Evolutionary conservation across 1,140 invertebrate genomes (phyloP).

Genomic region (Drosophila burlai): DNA sequence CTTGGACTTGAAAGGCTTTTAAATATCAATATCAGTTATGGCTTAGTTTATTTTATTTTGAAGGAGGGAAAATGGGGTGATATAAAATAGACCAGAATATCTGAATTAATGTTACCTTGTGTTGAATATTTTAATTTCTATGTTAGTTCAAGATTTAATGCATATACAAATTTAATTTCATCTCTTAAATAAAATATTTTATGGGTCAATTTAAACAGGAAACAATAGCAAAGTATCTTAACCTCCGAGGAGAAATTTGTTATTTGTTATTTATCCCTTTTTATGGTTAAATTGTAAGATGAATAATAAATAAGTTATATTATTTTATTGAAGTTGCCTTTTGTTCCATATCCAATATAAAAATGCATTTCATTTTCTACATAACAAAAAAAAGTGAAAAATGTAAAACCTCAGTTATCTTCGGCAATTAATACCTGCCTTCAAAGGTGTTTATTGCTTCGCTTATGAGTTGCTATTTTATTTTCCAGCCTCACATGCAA

Average conservation of each 20-base stretch:
- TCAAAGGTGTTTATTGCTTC: constrained; percentile 16
- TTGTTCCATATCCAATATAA: no score
- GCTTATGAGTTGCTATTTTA: constrained; percentile 21
- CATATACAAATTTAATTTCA: neutral
- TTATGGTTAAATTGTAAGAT: no score
- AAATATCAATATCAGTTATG: constrained; percentile 1
- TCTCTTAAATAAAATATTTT: neutral
- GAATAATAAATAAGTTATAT: no score
- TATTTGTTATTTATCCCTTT: no score
- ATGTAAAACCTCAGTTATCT: neutral
- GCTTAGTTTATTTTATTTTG: neutral
- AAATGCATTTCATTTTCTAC: neutral
- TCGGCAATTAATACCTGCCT: constrained; percentile 6
- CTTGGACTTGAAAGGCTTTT: neutral
- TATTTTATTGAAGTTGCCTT: no score
- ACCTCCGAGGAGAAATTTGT: no score
- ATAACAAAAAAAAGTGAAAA: neutral
- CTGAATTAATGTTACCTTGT: neutral
- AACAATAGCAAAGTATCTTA: no score
- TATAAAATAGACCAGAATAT: neutral
- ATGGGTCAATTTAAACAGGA: neutral
- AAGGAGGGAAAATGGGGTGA: neutral
- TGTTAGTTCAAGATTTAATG: neutral
- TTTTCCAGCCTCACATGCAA: constrained; percentile 35
- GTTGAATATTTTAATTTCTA: neutral